A percentile compares a stretch with the other conserved stretches of the same genome.
Evolutionary conservation across 2,888 invertebrate species (phyloP).

Genomic region (Drosophila niveifrons): DNA sequence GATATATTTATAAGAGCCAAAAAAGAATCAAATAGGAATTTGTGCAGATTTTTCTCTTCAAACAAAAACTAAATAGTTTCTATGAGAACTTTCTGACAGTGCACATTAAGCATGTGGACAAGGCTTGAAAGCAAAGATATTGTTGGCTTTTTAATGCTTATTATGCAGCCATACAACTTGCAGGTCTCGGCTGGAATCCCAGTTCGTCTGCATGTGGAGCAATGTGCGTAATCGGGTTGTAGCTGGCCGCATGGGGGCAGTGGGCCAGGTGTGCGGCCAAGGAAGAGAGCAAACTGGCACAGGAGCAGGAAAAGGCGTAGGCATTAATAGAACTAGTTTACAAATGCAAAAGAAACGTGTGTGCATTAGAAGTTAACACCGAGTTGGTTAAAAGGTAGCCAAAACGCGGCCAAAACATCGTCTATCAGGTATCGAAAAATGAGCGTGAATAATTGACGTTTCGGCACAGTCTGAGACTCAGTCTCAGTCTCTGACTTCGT

Average conservation of each 20-base stretch:
- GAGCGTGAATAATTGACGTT: constrained; percentile 68
- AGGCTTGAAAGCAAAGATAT: constrained; percentile 32
- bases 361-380: constrained; percentile 28
- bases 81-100: constrained; percentile 14
- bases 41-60: too few species aligned
- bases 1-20: too few species aligned
- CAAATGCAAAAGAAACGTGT: constrained; percentile 18
- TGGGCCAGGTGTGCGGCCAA: constrained; percentile 10
- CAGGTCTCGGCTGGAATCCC: constrained; percentile 35
- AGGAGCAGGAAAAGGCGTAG: constrained; percentile 29
- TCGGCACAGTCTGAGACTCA: constrained; percentile 43
- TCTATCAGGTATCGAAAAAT: constrained; percentile 48
- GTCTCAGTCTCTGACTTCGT: constrained; percentile 9
- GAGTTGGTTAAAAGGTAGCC: constrained; percentile 28
- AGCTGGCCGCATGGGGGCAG: neutral
- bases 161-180: constrained; percentile 43
- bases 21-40: too few species aligned
- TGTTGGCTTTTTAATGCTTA: constrained; percentile 30
- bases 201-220: constrained; percentile 36
- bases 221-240: constrained; percentile 49
- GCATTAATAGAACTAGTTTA: constrained; percentile 52
- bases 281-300: constrained; percentile 24
- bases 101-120: constrained; percentile 25
- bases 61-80: neutral
- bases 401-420: constrained; percentile 50